Evolutionary conservation across 2,888 invertebrate species (phyloP).

Genomic region (Epinotia nisella): DNA sequence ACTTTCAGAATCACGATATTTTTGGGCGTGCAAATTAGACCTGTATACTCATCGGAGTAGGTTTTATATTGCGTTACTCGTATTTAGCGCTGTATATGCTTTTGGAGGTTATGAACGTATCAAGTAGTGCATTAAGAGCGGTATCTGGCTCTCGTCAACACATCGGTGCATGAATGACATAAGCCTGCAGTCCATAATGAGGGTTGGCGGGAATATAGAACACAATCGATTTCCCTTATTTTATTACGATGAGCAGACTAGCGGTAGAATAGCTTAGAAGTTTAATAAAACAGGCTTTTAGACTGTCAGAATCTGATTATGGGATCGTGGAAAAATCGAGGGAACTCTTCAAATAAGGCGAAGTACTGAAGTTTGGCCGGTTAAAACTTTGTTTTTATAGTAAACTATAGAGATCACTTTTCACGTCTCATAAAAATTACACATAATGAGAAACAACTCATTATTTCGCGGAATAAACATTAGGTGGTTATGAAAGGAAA

Average conservation of each 20-base stretch:
- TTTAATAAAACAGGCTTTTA: background rate
- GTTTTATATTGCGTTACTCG: background rate
- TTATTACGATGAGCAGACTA: background rate
- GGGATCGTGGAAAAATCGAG: no score
- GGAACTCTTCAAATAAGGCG: no score
- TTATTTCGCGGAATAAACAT: no score
- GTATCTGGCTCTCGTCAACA: conserved; percentile 35
- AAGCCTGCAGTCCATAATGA: conserved; percentile 26
- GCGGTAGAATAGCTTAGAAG: background rate
- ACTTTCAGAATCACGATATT: background rate
- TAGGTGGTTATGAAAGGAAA: no score
- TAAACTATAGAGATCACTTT: no score
- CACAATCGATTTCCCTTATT: background rate
- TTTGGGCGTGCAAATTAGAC: background rate
- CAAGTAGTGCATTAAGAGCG: conserved; percentile 25
- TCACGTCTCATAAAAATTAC: no score
- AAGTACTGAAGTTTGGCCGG: no score
- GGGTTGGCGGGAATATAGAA: conserved; percentile 14
- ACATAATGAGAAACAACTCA: no score
- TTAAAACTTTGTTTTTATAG: no score
- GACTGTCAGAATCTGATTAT: no score
- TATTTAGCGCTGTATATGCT: background rate
- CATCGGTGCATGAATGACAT: conserved; percentile 29
- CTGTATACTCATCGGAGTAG: background rate
- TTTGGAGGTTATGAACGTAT: conserved; percentile 2